phyloP scores from a whole-genome alignment of 1,140 invertebrate genomes.

The Druon quercuslanigerum region DNA sequence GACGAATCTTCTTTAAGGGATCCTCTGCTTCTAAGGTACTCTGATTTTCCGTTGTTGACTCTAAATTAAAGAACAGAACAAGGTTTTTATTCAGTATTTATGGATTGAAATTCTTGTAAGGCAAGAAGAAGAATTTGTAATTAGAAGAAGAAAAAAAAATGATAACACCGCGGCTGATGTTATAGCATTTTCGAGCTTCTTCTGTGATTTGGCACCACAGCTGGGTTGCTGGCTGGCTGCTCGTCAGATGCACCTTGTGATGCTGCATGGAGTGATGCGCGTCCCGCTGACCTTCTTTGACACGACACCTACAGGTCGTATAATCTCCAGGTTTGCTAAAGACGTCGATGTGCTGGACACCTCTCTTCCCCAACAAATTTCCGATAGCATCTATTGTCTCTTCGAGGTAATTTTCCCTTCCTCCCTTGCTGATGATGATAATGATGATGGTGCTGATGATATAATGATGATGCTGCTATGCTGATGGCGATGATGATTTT shows the following conservation, averaged over 20 bases:
- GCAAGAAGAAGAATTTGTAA: no score
- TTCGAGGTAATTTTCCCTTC: conserved; percentile 83
- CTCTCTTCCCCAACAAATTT: conserved; percentile 82
- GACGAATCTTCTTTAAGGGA: not conserved
- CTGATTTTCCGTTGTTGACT: not conserved
- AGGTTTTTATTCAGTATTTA: not conserved
- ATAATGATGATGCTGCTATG: not conserved
- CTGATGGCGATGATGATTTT: not conserved
- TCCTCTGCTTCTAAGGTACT: not conserved
- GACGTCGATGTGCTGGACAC: conserved; percentile 84
- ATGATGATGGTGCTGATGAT: conserved; percentile 5
- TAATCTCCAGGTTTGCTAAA: conserved; percentile 92
- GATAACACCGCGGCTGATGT: conserved; percentile 54
- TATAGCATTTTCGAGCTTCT: conserved; percentile 82
- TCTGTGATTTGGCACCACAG: conserved; percentile 82
- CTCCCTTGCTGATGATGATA: not conserved
- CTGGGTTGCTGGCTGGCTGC: conserved; percentile 86
- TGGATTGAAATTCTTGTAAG: no score
- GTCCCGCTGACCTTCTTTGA: conserved; percentile 90
- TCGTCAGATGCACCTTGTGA: conserved; percentile 82
- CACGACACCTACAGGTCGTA: conserved; percentile 89
- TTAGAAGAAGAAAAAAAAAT: not conserved
- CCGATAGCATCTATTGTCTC: conserved; percentile 85
- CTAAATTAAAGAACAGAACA: not conserved
- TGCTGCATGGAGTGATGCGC: conserved; percentile 86